Evolutionary conservation across 2,113 vertebrate genomes (phyloP).

Genomic region (Conger conger): DNA sequence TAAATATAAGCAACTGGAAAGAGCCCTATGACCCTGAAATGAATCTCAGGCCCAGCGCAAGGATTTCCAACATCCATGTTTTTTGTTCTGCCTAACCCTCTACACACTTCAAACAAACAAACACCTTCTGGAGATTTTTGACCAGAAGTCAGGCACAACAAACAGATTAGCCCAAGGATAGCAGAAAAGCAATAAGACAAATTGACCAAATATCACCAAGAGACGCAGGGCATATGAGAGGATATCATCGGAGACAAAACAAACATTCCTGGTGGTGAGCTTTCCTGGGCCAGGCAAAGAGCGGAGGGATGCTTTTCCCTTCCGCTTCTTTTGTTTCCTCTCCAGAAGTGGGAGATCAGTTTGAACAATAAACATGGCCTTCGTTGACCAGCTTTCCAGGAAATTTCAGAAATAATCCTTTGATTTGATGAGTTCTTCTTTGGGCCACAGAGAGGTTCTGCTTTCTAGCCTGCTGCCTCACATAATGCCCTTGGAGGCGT

Average conservation of each 20-base stretch:
- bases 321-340: not conserved
- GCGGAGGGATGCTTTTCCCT: not conserved
- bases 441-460: no score
- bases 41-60: not conserved
- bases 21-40: not conserved
- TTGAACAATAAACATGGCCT: not conserved
- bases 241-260: not conserved
- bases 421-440: not conserved
- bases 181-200: not conserved
- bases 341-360: not conserved
- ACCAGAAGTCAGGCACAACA: not conserved
- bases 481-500: not conserved
- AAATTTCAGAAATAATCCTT: not conserved
- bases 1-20: no score
- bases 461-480: not conserved
- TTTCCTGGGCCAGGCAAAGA: not conserved
- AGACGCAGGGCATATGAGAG: not conserved
- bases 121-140: not conserved
- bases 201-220: not conserved
- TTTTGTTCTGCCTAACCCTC: not conserved
- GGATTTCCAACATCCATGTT: no score
- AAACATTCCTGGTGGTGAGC: not conserved
- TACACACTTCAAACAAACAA: not conserved
- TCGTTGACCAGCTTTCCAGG: not conserved
- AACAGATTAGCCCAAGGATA: not conserved